Conservation (phyloP, 2,797 vertebrate genomes). For the Tinamus major region DNA sequence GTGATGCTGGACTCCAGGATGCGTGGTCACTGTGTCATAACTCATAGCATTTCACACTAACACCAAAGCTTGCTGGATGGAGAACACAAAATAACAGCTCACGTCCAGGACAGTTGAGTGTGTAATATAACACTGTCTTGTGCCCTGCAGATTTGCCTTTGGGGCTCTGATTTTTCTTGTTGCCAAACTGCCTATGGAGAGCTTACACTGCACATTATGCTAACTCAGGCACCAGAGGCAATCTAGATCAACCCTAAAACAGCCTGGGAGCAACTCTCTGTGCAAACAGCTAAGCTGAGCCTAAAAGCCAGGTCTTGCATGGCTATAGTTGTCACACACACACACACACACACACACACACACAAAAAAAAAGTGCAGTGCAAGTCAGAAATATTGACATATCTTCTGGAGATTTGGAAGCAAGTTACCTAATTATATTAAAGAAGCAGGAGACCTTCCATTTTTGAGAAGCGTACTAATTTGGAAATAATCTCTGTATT, state of each 20-base stretch:
- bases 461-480: neutral
- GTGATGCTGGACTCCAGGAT: neutral
- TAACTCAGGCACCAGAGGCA: neutral
- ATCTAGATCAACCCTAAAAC: neutral
- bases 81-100: neutral
- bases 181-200: neutral
- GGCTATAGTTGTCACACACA: neutral
- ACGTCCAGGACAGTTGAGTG: neutral
- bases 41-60: neutral
- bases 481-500: neutral
- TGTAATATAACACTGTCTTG: neutral
- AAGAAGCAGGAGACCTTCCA: neutral
- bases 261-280: neutral
- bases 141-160: neutral
- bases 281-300: neutral
- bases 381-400: neutral
- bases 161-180: neutral
- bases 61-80: neutral
- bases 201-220: neutral
- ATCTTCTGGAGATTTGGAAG: neutral
- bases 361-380: too few species aligned
- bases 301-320: neutral
- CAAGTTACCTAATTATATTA: neutral
- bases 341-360: too few species aligned
- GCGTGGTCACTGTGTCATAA: rapidly evolving